phyloP scores from a whole-genome alignment of 2,797 vertebrate genomes.

The Sphenopsis melanotis region DNA sequence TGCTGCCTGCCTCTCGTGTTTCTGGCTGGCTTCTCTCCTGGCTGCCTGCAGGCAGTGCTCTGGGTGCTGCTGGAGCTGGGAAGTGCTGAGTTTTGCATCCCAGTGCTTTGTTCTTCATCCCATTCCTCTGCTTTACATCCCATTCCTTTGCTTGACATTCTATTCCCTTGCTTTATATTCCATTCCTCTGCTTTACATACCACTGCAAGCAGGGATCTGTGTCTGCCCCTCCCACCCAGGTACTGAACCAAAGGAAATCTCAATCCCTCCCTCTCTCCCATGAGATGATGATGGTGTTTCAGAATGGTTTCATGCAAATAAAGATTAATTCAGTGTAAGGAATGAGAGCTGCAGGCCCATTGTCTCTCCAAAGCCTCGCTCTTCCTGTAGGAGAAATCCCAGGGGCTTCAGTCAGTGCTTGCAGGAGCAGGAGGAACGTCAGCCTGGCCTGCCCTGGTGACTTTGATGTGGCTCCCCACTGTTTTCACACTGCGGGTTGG shows the following conservation, averaged over 20 bases:
- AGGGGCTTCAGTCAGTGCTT: background rate
- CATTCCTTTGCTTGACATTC: background rate
- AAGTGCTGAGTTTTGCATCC: background rate
- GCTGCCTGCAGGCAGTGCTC: background rate
- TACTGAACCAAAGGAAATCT: background rate
- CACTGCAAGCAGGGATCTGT: rapidly evolving
- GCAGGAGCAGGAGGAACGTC: rapidly evolving
- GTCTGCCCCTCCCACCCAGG: background rate
- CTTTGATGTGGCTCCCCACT: background rate
- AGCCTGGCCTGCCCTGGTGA: background rate
- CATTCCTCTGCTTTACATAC: background rate
- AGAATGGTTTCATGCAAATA: background rate
- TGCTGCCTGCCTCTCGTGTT: background rate
- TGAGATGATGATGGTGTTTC: background rate
- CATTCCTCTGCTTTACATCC: background rate
- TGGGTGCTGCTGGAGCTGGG: background rate
- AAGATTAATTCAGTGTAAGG: background rate
- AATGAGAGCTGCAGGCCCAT: background rate
- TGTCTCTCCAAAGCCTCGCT: background rate
- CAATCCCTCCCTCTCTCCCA: background rate
- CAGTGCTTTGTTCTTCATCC: background rate
- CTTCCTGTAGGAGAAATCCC: background rate
- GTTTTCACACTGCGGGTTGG: background rate
- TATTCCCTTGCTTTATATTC: background rate
- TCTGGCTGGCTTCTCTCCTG: background rate